Base-by-base conservation (phyloP, 2,888 invertebrate species). In the Cyrtodaria siliqua region DNA sequence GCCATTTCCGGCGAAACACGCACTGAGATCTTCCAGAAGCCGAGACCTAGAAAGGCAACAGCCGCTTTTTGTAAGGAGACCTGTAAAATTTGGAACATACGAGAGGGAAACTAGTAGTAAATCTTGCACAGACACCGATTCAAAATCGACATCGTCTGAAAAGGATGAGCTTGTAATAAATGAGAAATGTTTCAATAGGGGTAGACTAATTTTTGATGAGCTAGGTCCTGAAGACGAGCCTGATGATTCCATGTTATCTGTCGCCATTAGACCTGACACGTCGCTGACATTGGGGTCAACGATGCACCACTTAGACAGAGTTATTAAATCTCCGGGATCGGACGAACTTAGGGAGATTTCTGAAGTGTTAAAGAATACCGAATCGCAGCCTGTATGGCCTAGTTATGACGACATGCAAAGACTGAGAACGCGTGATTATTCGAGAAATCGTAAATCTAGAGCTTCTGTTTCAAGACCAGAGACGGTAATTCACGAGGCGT, bases 211-310 rank as follows among this genome's bases (percentile, higher is more conserved):
- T 18, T 27, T 29, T 23, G 29, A 47, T n/a, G 50, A 57, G 12
- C 4, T 16, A 4, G 12, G 24, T 23, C 24, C 26, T n/a, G 59
- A 59, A 26, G 69, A 68, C 14, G 74, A 74, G 14, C 23, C 55
- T 14, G 67, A 79, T 26, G 50, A 56, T 14, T 69, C 81, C 1
- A 40, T 69, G 33, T 47, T 68, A 33, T 72, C 78, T n/a, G 26
- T 78, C 4, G 81, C 74, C 38, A 63, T 79, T 26, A 64, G 71
- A 40, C 79, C 83, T 2, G 78, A 72, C 18, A 83, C 83, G n/a
- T 66, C 75, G 6, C 20, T 83, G 50, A 79, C 83, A 12, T 14
- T 79, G 2, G 75, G 72, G 3, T 75, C 77, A 23, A 83, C 83
- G 0, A 71, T 79, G 67, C 56, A 75, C 27, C 74, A 82, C 16